Evolutionary conservation across 2,797 vertebrate species (phyloP), one percentile per base, ranked within the genome.

Genomic region (Enteromius trimaculatus): DNA sequence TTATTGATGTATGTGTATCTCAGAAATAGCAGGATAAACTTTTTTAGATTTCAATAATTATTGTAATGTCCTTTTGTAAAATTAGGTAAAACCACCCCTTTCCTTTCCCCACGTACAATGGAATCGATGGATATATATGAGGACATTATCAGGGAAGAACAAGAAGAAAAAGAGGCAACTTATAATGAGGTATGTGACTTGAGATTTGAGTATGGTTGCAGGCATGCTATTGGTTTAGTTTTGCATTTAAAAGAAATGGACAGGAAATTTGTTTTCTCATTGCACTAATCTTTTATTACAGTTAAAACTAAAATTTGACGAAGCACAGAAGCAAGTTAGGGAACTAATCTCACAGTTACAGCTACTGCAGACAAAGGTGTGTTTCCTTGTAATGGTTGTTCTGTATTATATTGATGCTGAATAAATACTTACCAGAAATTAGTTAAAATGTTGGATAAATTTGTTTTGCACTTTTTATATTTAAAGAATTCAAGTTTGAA

Each of bases 91-190:
- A 8, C 26, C 3, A 14, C n/a, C 47, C 13, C 47, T 13, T 74
- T 87, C 1, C n/a, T 75, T 64, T 87, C 86, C 31, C 88, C 88
- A 3, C 13, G 37, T 0, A 93, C 89, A 31, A 83, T 93, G 34
- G 96, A 94, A 82, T 95, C 95, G 16, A 95, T 99, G 92, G 98
- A 99, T 91, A 94, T 99, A 39, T 99, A 97, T 91, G 98, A 99
- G 92, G 97, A 99, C 88, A 90, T 99, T 31, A 84, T 99, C 78
- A 96, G 96, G 83, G 96, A 99, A 92, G 98, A 99, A 91, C 95
- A 95, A 87, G 95, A 95, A 87, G 95, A 94, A 88, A 97, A 94
- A 87, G 96, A 98, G 79, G 91, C 96, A 0, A 95, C 94, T 7
- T 96, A 95, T 86, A 93, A 93, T 4, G 96, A 99, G 92, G 98